Conservation (phyloP, 2,113 vertebrate genomes). For the cattle (Bos taurus) region DNA sequence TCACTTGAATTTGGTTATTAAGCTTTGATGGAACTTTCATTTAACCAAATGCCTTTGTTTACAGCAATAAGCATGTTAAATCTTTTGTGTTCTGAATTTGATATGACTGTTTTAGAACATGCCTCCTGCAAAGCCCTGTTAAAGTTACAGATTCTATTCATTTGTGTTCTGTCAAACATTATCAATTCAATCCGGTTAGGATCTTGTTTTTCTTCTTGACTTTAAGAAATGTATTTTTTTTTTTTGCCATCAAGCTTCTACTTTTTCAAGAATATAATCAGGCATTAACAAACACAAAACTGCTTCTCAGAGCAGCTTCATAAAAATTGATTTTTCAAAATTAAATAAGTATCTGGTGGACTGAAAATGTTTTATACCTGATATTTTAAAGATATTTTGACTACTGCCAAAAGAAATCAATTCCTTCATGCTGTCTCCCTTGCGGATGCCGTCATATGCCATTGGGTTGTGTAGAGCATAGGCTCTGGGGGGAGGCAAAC, state of each 20-base stretch:
- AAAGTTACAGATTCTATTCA: slow-evolving; percentile 41
- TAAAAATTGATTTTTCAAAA: slow-evolving; percentile 68
- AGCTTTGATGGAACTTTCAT: slow-evolving; percentile 72
- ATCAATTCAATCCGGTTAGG: neutral
- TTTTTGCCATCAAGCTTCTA: neutral
- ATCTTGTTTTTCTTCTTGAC: neutral
- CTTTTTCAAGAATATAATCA: slow-evolving; percentile 49
- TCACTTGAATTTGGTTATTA: slow-evolving; percentile 76
- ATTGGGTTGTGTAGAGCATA: neutral
- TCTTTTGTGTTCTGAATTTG: slow-evolving; percentile 67
- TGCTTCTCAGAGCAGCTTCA: neutral
- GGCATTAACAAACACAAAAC: slow-evolving; percentile 46
- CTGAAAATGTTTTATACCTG: slow-evolving; percentile 67
- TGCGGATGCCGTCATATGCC: slow-evolving; percentile 12
- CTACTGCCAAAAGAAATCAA: slow-evolving; percentile 49
- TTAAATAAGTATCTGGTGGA: slow-evolving; percentile 67
- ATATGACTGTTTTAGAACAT: slow-evolving; percentile 56
- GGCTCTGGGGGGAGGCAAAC: neutral
- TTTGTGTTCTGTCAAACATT: slow-evolving; percentile 31
- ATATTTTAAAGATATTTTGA: slow-evolving; percentile 69
- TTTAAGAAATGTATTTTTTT: slow-evolving; percentile 40
- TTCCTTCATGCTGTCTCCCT: slow-evolving; percentile 21
- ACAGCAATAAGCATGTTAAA: slow-evolving; percentile 52
- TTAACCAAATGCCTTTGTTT: slow-evolving; percentile 74
- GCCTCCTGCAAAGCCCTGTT: slow-evolving; percentile 36